phyloP scores from a whole-genome alignment of 2,888 invertebrate genomes.

The Agrilus cyanescens region DNA sequence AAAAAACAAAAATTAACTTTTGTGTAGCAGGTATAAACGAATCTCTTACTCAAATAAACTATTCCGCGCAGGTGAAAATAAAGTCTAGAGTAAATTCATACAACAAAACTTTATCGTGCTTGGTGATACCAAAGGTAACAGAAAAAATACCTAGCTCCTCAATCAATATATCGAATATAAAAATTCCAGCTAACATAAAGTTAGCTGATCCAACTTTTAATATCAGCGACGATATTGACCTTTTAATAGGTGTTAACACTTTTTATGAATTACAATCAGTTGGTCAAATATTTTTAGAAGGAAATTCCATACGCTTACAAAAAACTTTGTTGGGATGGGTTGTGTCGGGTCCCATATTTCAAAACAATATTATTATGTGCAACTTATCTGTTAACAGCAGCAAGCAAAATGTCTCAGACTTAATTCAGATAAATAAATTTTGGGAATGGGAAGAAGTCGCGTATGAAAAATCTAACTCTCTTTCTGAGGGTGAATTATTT shows the following conservation, averaged over 20 bases:
- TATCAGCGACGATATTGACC: not conserved
- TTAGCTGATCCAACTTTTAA: conserved; percentile 1
- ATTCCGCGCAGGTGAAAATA: not conserved
- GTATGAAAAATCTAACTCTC: too few species aligned
- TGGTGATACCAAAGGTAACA: conserved; percentile 1
- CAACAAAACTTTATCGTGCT: not conserved
- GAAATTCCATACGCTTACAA: too few species aligned
- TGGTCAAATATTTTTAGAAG: too few species aligned
- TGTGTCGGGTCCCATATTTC: too few species aligned
- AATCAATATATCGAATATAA: not conserved
- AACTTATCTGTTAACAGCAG: too few species aligned
- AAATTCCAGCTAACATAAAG: not conserved
- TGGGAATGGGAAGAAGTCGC: too few species aligned
- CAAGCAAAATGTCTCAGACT: too few species aligned
- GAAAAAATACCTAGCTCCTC: not conserved
- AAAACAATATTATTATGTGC: too few species aligned
- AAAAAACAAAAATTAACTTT: too few species aligned
- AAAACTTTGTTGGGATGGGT: too few species aligned
- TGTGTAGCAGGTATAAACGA: not conserved
- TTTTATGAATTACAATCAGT: not conserved
- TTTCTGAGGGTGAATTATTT: too few species aligned
- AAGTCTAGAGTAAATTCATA: not conserved
- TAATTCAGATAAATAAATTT: too few species aligned
- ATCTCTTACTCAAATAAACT: not conserved
- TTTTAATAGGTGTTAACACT: not conserved